phyloP scores from a whole-genome alignment of 2,113 vertebrate species.

The Oncorhynchus mykiss region DNA sequence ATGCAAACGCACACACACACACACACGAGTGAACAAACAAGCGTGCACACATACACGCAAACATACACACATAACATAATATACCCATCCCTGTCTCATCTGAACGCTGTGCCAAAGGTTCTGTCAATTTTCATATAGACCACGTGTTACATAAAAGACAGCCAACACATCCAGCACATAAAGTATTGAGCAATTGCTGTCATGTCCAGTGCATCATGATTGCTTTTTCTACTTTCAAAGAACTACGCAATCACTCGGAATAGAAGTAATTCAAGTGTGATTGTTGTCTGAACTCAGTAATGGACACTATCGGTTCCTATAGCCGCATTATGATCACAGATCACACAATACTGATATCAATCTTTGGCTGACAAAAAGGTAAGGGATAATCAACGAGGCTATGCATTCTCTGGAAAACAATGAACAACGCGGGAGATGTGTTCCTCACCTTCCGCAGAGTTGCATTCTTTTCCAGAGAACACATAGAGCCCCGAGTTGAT shows the following conservation, averaged over 20 bases:
- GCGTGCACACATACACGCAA: background rate
- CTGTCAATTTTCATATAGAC: background rate
- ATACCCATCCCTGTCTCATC: background rate
- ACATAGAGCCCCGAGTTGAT: too few species aligned
- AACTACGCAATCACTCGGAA: too few species aligned
- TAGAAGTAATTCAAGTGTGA: too few species aligned
- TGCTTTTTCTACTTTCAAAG: too few species aligned
- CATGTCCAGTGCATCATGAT: too few species aligned
- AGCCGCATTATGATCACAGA: background rate
- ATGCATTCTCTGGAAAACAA: too few species aligned
- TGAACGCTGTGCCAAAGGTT: background rate
- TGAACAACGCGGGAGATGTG: too few species aligned
- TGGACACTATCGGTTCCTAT: too few species aligned
- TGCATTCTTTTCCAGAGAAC: background rate
- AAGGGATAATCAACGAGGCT: background rate
- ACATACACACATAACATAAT: background rate
- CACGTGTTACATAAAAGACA: background rate
- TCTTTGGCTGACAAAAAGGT: background rate
- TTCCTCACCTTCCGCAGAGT: background rate
- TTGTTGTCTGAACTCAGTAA: too few species aligned
- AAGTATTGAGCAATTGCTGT: too few species aligned
- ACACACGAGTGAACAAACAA: constrained; percentile 8
- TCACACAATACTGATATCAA: background rate
- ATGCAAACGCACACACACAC: background rate
- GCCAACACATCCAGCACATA: too few species aligned